A percentile compares a stretch with the other conserved stretches of the same genome.
These are phyloP conservation scores for Galerucella pusilla DNA, from an alignment of 2,888 invertebrate species.

Conservation along the genomic window DNA sequence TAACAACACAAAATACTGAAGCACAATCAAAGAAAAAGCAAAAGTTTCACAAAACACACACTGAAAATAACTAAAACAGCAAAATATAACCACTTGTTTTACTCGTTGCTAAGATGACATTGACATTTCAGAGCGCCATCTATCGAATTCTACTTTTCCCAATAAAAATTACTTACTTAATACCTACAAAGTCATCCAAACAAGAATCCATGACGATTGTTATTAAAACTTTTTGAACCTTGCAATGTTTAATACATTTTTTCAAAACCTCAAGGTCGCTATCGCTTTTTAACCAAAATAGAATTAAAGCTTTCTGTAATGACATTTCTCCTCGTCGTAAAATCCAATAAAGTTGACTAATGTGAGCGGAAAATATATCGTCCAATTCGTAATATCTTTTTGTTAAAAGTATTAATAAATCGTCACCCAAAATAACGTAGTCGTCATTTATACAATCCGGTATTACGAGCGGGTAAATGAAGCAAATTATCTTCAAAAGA, in stretches of 20 bases:
- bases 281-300: constrained; percentile 36
- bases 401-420: constrained; percentile 32
- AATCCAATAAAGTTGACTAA: constrained; percentile 41
- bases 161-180: constrained; percentile 37
- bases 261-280: constrained; percentile 24
- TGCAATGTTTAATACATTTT: constrained; percentile 32
- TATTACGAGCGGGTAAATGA: constrained; percentile 35
- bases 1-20: no score
- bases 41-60: no score
- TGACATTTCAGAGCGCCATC: no score
- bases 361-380: constrained; percentile 24
- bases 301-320: constrained; percentile 25
- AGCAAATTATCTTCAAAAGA: constrained; percentile 34
- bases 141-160: no score
- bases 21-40: no score
- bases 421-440: constrained; percentile 37
- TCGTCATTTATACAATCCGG: constrained; percentile 16
- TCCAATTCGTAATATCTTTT: constrained; percentile 22
- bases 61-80: no score
- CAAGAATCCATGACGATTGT: constrained; percentile 35
- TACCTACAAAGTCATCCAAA: constrained; percentile 27
- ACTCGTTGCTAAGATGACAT: no score
- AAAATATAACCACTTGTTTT: no score
- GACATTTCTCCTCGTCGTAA: constrained; percentile 26
- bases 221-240: constrained; percentile 33